Percentiles rank a stretch among this genome's conserved stretches.
These are phyloP conservation scores for Agonopterix subpropinquella DNA, from an alignment of 2,888 invertebrate species.

Conservation along the genomic window DNA sequence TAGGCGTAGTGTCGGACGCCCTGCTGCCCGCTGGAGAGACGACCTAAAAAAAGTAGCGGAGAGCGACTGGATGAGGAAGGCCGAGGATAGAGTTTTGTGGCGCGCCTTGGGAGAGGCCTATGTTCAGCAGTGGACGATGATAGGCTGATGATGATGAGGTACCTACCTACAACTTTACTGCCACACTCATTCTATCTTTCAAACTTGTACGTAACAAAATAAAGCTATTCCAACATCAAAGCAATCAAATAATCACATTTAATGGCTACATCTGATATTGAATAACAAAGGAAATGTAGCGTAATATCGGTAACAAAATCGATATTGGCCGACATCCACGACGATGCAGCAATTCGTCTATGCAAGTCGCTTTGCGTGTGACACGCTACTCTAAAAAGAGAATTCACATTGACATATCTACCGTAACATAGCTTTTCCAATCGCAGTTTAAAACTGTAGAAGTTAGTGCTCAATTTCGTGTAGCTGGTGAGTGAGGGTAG, in stretches of 20 bases:
- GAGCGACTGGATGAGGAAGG: no score
- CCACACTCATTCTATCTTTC: no score
- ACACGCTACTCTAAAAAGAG: slow-evolving; percentile 42
- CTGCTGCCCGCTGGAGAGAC: no score
- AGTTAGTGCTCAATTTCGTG: slow-evolving; percentile 9
- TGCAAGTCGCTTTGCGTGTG: slow-evolving; percentile 56
- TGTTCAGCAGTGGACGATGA: no score
- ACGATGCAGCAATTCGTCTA: slow-evolving; percentile 54
- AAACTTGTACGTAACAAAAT: not conserved
- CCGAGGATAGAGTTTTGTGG: no score
- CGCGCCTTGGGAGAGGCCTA: no score
- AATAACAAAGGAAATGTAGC: slow-evolving; percentile 37
- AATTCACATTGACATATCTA: slow-evolving; percentile 15
- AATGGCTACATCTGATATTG: slow-evolving; percentile 9
- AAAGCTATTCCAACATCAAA: not conserved
- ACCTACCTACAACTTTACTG: no score
- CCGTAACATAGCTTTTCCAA: not conserved
- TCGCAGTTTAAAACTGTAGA: no score
- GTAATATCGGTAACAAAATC: slow-evolving; percentile 45
- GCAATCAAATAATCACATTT: not conserved
- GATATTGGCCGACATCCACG: slow-evolving; percentile 48
- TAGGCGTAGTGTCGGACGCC: no score
- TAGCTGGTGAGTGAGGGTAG: slow-evolving; percentile 1
- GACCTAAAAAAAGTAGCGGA: no score
- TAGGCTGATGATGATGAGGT: no score